phyloP scores from a whole-genome alignment of 2,797 vertebrate species.

The Characodon lateralis region DNA sequence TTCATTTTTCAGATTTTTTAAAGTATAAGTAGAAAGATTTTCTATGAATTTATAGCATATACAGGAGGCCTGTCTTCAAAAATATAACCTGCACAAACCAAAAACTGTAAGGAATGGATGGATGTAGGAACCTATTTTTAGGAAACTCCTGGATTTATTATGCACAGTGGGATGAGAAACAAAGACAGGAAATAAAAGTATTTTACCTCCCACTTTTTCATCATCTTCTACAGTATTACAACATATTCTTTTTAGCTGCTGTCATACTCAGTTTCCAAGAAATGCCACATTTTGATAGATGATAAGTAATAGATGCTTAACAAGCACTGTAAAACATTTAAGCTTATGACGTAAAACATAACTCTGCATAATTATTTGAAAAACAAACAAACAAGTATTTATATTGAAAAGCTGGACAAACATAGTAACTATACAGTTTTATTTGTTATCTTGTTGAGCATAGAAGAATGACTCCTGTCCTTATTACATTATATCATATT shows the following conservation, averaged over 20 bases:
- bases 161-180: background rate
- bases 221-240: background rate
- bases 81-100: too few species aligned
- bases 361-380: background rate
- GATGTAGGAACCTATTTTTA: too few species aligned
- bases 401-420: background rate
- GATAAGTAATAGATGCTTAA: background rate
- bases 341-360: background rate
- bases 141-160: background rate
- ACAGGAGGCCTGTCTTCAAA: too few species aligned
- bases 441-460: background rate
- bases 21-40: too few species aligned
- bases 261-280: background rate
- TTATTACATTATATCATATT: constrained; percentile 9
- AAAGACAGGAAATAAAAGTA: background rate
- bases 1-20: too few species aligned
- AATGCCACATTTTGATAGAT: too few species aligned
- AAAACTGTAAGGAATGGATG: too few species aligned
- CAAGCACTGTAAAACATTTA: background rate
- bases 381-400: background rate
- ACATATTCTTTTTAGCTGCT: background rate
- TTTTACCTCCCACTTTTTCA: background rate
- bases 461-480: background rate
- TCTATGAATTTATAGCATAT: too few species aligned
- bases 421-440: background rate